Base-by-base conservation (phyloP, 2,888 invertebrate genomes). In the Apodemia mormo region DNA sequence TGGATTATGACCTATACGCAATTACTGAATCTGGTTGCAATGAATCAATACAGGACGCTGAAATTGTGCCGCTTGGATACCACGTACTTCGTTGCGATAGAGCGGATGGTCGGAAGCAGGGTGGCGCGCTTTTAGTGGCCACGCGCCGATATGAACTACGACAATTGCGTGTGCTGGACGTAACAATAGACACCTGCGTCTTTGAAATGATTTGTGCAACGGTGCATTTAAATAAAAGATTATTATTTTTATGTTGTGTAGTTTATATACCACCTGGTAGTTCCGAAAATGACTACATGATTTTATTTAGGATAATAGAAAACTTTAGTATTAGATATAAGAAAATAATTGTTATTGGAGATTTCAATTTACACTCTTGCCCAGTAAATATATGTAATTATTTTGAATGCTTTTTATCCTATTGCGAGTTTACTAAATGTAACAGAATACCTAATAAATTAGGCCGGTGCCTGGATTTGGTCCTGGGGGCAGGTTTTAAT, bases 11-110 rank as follows among this genome's bases (percentile, higher is more conserved):
- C 40, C 37, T 78, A 37, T 77, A 72, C 68, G 78, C 77, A 6
- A 73, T 78, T 2, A 78, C 78, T 8, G 77, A 77, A 65, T 74
- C 70, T 1, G 74, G 77, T 2, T 75, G 75, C 33, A 74, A 73
- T 71, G 58, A 74, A n/a, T 74, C 76, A 0, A 75, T 74, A 29
- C 22, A 72, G 12, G 74, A 77, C 56, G 68, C 73, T 14, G 76
- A 77, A 74, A 12, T 75, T 65, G 40, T 74, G 4, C 74, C 72
- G 10, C 66, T 61, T 1, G 73, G 71, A 29, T 76, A 71, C 22
- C 67, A 61, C 5, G 68, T 78, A 1, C 1, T 75, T 1, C 68
- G 76, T 6, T 75, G 76, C 58, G 78, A 78, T 45, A 70, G 77
- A 9, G 33, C 52, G 3, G 75, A 75, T 49, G 75, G 74, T 2